phyloP scores from a whole-genome alignment of 2,113 vertebrate genomes.

The Microtus pennsylvanicus region DNA sequence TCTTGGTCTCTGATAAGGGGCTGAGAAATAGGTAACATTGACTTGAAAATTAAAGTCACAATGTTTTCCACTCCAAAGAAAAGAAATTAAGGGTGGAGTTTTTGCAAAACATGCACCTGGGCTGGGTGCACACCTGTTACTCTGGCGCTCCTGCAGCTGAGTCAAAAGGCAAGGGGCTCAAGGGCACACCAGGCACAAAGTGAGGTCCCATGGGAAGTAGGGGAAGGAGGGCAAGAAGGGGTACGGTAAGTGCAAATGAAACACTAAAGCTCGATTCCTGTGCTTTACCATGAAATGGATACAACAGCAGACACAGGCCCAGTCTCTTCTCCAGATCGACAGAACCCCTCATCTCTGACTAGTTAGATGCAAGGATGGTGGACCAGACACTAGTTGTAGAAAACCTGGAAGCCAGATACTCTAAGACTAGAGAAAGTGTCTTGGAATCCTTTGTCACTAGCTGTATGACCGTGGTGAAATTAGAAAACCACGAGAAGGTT shows the following conservation, averaged over 20 bases:
- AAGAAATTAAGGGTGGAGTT: slow-evolving; percentile 14
- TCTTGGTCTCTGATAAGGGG: slow-evolving; percentile 33
- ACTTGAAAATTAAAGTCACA: slow-evolving; percentile 55
- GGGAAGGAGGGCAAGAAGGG: too few species aligned
- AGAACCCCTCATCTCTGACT: slow-evolving; percentile 29
- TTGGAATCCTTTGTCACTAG: slow-evolving; percentile 38
- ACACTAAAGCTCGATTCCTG: too few species aligned
- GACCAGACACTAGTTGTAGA: slow-evolving; percentile 6
- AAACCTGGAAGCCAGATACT: slow-evolving; percentile 12
- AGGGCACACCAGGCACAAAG: neutral
- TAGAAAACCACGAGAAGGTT: neutral
- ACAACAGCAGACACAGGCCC: neutral
- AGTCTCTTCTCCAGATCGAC: neutral
- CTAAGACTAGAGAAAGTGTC: slow-evolving; percentile 37
- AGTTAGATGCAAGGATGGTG: slow-evolving; percentile 1
- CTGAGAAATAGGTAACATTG: slow-evolving; percentile 41
- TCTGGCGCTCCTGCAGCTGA: neutral
- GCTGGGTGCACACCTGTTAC: neutral
- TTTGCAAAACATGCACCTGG: neutral
- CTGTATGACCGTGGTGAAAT: slow-evolving; percentile 47
- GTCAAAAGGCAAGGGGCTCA: neutral
- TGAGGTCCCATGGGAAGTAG: too few species aligned
- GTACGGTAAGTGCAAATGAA: too few species aligned
- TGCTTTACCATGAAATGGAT: too few species aligned
- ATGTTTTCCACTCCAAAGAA: slow-evolving; percentile 30